A percentile compares a stretch with the other conserved stretches of the same genome.
Conservation (phyloP, 2,888 invertebrate genomes). For the Sympetrum striolatum region DNA sequence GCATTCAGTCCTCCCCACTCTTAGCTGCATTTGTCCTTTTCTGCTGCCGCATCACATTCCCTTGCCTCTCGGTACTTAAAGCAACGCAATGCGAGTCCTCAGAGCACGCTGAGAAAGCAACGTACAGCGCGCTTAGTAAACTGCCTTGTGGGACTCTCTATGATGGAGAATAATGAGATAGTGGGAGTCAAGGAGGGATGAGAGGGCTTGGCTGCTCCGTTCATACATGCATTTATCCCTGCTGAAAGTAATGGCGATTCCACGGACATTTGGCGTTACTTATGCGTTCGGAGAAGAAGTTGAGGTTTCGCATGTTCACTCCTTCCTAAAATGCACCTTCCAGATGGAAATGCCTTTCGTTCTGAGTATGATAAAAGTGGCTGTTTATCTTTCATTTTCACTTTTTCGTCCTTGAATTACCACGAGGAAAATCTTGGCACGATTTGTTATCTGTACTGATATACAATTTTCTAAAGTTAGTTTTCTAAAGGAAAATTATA, state of each 20-base stretch:
- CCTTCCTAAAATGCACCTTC: neutral
- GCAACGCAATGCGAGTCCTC: neutral
- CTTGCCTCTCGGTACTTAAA: neutral
- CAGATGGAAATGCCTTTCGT: neutral
- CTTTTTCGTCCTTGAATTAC: too few relatives aligned
- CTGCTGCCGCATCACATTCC: conserved; percentile 4
- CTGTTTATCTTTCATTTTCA: too few relatives aligned
- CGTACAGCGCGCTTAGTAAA: neutral
- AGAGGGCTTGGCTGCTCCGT: neutral
- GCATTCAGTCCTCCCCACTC: neutral
- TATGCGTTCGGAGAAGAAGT: neutral
- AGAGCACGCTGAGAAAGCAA: neutral
- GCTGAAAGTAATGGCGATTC: conserved; percentile 30
- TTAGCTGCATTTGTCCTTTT: neutral
- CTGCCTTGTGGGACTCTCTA: neutral
- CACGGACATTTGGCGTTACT: conserved; percentile 13
- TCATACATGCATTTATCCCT: neutral
- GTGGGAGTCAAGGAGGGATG: neutral
- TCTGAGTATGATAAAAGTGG: neutral
- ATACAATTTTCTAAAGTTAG: too few relatives aligned
- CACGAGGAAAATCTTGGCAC: too few relatives aligned
- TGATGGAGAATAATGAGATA: conserved; percentile 7
- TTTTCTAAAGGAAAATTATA: too few relatives aligned
- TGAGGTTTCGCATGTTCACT: neutral
- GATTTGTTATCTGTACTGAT: too few relatives aligned